A percentile compares a stretch with the other conserved stretches of the same genome.
phyloP scores from a whole-genome alignment of 2,888 invertebrate species.

The Itoplectis maculator region DNA sequence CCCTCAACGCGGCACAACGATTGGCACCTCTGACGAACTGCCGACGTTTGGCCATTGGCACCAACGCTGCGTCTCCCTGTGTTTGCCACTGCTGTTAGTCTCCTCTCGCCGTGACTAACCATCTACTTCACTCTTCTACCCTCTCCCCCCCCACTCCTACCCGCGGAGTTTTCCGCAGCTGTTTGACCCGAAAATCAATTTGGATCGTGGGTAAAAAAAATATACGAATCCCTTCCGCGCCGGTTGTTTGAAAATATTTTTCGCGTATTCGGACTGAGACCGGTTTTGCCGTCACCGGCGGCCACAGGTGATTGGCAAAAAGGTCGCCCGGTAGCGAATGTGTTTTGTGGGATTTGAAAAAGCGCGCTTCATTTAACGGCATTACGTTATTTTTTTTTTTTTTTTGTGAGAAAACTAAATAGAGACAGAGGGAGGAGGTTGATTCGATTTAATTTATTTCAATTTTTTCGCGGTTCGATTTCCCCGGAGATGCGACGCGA shows the following conservation, averaged over 20 bases:
- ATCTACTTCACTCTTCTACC: no score
- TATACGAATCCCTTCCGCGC: no score
- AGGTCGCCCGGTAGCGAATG: no score
- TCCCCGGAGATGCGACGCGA: background rate
- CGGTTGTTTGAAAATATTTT: no score
- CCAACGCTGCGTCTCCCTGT: background rate
- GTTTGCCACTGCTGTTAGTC: background rate
- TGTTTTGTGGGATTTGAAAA: no score
- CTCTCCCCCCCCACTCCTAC: no score
- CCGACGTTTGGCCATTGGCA: background rate
- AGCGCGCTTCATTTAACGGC: background rate
- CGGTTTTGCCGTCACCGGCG: no score
- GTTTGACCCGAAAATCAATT: no score
- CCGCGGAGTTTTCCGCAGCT: no score
- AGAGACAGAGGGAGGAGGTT: background rate
- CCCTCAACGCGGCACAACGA: background rate
- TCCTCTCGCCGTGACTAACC: background rate
- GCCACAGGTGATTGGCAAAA: no score
- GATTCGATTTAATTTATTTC: background rate
- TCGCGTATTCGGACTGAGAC: no score
- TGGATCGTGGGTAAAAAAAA: no score
- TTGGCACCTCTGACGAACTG: background rate
- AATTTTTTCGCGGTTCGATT: slow-evolving; percentile 23
- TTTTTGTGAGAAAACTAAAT: background rate
- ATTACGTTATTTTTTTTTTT: background rate